Evolutionary conservation across 2,888 invertebrate genomes (phyloP).

Genomic region (Lissocephala sabroskyi): DNA sequence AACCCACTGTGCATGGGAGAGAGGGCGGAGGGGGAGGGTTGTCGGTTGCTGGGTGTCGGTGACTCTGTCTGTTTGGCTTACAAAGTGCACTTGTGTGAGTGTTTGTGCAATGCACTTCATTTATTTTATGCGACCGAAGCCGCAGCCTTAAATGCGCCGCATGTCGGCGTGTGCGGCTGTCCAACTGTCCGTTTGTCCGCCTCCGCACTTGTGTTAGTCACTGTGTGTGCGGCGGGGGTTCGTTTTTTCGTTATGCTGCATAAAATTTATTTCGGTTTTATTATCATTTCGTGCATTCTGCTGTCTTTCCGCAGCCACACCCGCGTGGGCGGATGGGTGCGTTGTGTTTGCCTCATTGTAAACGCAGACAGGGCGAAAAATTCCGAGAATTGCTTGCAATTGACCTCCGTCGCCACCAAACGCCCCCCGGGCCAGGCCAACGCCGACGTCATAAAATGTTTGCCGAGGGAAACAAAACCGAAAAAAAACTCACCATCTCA

Average conservation of each 20-base stretch:
- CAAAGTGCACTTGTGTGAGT: constrained; percentile 6
- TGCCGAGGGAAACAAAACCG: not conserved
- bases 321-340: constrained; percentile 2
- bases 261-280: constrained; percentile 60
- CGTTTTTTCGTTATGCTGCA: constrained; percentile 40
- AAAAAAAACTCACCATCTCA: not conserved
- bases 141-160: constrained; percentile 52
- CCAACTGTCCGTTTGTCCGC: constrained; percentile 43
- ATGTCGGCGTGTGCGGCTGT: no score
- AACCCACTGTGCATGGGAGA: no score
- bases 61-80: no score
- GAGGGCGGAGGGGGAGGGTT: no score
- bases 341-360: no score
- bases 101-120: constrained; percentile 48
- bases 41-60: no score
- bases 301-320: not conserved
- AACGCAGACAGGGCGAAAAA: constrained; percentile 28
- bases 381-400: constrained; percentile 57
- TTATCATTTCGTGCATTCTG: constrained; percentile 53
- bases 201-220: constrained; percentile 1
- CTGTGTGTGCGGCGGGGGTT: not conserved
- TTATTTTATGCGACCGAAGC: constrained; percentile 58
- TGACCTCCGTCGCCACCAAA: constrained; percentile 30
- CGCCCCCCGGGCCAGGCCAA: constrained; percentile 10
- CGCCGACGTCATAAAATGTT: constrained; percentile 5